A percentile compares a stretch with the other conserved stretches of the same genome.
Conservation (phyloP, 2,797 vertebrate genomes). For the Etheostoma perlongum region DNA sequence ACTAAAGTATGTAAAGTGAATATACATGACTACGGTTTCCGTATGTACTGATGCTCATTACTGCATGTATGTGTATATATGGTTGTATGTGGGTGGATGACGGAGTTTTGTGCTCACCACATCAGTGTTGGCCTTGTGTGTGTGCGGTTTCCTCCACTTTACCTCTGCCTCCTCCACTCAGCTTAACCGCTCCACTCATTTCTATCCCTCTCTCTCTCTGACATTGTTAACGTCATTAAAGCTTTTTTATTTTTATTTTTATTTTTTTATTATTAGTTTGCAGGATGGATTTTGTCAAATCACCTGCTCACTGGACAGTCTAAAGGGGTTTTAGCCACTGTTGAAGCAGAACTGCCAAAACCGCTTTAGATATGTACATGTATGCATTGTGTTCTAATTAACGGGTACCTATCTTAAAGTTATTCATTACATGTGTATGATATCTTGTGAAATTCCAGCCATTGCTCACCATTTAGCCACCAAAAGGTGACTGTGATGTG, state of each 20-base stretch:
- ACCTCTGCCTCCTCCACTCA: conserved; percentile 62
- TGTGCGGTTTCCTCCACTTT: conserved; percentile 64
- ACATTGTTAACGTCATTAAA: conserved; percentile 15
- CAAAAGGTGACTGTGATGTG: too few relatives aligned
- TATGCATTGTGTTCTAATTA: background rate
- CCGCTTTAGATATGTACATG: background rate
- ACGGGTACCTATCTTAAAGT: too few relatives aligned
- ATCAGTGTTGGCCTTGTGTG: conserved; percentile 59
- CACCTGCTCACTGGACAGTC: background rate
- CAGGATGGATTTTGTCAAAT: background rate
- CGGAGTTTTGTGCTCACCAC: conserved; percentile 63
- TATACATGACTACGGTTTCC: background rate
- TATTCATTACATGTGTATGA: too few relatives aligned
- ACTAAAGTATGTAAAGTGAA: background rate
- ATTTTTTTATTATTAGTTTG: background rate
- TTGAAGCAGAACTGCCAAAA: background rate
- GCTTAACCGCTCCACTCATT: conserved; percentile 7
- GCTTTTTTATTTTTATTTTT: background rate
- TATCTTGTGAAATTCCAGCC: too few relatives aligned
- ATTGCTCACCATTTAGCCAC: too few relatives aligned
- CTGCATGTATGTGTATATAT: conserved; percentile 10
- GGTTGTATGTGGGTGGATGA: conserved; percentile 54
- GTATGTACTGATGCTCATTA: background rate
- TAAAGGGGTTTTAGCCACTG: background rate
- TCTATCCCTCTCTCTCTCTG: background rate